Conservation (phyloP, 23 tunicate species). For the Clavelina lepadiformis region DNA sequence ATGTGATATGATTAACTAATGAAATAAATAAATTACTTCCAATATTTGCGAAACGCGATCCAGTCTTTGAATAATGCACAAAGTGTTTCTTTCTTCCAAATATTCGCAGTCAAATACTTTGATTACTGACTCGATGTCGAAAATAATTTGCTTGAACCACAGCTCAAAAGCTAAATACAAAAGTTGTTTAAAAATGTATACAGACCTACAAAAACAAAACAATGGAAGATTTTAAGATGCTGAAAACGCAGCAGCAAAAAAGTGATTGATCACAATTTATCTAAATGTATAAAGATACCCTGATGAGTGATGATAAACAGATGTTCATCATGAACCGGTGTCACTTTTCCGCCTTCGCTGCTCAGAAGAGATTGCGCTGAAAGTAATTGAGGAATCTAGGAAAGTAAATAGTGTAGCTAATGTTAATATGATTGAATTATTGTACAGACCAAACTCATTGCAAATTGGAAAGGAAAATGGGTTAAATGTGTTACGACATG, state of each 20-base stretch:
- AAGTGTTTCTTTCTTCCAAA: slow-evolving; percentile 66
- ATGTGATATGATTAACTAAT: too few relatives aligned
- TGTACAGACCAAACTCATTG: too few relatives aligned
- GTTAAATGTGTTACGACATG: too few relatives aligned
- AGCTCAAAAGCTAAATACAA: slow-evolving; percentile 78
- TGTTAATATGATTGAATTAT: too few relatives aligned
- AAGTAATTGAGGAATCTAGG: slow-evolving; percentile 25
- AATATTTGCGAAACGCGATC: too few relatives aligned
- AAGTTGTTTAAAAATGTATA: too few relatives aligned
- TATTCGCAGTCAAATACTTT: slow-evolving; percentile 29
- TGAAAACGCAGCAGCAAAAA: not conserved
- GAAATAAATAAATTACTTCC: too few relatives aligned
- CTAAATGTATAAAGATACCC: slow-evolving; percentile 3
- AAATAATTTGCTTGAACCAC: slow-evolving; percentile 75
- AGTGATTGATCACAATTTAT: not conserved
- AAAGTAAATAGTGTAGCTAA: too few relatives aligned
- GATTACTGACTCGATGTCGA: slow-evolving; percentile 52
- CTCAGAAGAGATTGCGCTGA: slow-evolving; percentile 28
- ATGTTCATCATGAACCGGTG: slow-evolving; percentile 59
- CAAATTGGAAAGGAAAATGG: too few relatives aligned
- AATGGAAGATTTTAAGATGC: not conserved
- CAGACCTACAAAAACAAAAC: not conserved
- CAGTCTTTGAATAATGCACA: slow-evolving; percentile 43
- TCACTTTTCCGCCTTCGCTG: slow-evolving; percentile 11
- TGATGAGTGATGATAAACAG: slow-evolving; percentile 66